Conservation (phyloP, 2,113 vertebrate species). For the Stercorarius parasiticus region DNA sequence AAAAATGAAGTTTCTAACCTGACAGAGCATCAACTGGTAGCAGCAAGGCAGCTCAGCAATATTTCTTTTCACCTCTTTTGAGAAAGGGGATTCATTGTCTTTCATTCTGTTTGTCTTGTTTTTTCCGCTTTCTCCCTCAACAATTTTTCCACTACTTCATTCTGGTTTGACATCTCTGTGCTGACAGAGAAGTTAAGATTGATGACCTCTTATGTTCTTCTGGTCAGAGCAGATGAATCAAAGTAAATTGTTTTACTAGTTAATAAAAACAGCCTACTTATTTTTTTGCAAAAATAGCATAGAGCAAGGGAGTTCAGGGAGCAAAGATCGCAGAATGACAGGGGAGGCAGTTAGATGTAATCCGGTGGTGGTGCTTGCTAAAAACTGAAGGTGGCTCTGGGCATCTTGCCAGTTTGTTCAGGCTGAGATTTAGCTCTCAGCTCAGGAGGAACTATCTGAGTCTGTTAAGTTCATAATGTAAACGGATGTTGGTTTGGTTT, state of each 20-base stretch:
- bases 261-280: background rate
- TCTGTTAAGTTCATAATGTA: background rate
- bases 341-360: background rate
- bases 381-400: background rate
- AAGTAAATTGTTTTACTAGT: background rate
- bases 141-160: slow-evolving; percentile 14
- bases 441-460: background rate
- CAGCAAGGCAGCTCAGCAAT: background rate
- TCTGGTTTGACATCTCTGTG: slow-evolving; percentile 14
- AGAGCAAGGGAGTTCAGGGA: background rate
- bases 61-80: background rate
- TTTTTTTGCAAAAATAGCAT: background rate
- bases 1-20: background rate
- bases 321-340: background rate
- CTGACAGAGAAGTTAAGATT: slow-evolving; percentile 31
- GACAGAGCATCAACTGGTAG: background rate
- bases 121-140: background rate
- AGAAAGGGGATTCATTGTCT: background rate
- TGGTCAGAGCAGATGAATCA: slow-evolving; percentile 10
- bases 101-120: background rate
- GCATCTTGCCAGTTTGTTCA: background rate
- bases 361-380: background rate
- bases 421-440: background rate
- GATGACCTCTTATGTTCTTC: background rate
- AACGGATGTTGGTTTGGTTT: slow-evolving; percentile 1